Evolutionary conservation across 2,888 invertebrate species (phyloP), one percentile per base, ranked within the genome.

Genomic region (Ormyrus rosae): DNA sequence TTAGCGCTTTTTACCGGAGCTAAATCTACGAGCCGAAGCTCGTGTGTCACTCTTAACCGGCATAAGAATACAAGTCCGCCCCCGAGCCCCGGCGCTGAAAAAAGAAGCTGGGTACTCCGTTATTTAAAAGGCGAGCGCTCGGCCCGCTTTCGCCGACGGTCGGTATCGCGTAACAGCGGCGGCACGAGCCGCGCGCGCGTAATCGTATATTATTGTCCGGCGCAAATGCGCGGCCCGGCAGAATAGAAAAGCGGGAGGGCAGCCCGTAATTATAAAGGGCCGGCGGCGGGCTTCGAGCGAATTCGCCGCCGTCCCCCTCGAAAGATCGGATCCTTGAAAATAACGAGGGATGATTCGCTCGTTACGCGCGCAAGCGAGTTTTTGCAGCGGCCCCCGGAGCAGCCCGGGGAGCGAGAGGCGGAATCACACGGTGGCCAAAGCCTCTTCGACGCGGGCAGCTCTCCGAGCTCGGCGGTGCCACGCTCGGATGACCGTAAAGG

Each of bases 391-490:
- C 34, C 2, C 34, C 34, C 13, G 13, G 13, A 13, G 34, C 1
- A 34, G 34, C 34, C 2, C 34, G 34, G 34, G 34, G 34, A 34
- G 34, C 34, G 34, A 34, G 34, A 34, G 19, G 19, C 19, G 19
- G 34, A 34, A 34, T 34, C 34, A 2, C 34, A 2, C 34, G 34
- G 34, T 5, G 34, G 53, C 8, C 51, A 45, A n/a, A 8, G 6
- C 50, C 8, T 7, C 9, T 19, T 50, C 51, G 45, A n/a, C 3
- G 46, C n/a, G 55, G 19, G 68, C 19, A 13, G 51, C 10, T 4
- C 3, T 8, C 10, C 9, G 55, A 84, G 84, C 83, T 85, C 86
- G 84, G 82, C 82, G 83, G 83, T 72, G 82, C 79, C 77, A 78
- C 78, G 51, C 10, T 7, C 51, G 51, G 51, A 10, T 51, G 51